A percentile compares a stretch with the other conserved stretches of the same genome.
phyloP scores from a whole-genome alignment of 2,888 invertebrate genomes.

The Lingula anatina region DNA sequence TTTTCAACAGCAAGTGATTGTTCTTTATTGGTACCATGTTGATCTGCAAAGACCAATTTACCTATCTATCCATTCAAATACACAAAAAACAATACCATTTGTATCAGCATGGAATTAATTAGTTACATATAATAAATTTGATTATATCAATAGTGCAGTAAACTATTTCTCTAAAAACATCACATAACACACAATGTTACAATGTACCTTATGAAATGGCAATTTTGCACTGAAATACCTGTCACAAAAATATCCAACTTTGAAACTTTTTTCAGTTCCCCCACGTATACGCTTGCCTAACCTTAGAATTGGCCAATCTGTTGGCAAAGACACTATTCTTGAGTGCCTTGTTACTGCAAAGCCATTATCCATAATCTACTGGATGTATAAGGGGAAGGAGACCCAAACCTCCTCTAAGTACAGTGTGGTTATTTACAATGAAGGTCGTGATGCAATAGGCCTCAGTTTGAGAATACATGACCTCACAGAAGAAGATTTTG shows the following conservation, averaged over 20 bases:
- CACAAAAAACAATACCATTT: too few species aligned
- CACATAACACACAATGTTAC: too few species aligned
- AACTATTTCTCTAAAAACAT: neutral
- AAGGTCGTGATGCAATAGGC: slow-evolving; percentile 30
- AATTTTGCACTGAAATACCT: too few species aligned
- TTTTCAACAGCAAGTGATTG: too few species aligned
- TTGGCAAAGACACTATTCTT: slow-evolving; percentile 41
- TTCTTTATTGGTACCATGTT: too few species aligned
- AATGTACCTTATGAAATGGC: too few species aligned
- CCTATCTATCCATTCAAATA: too few species aligned
- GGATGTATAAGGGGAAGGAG: slow-evolving; percentile 29
- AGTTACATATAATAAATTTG: too few species aligned
- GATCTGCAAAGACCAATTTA: too few species aligned
- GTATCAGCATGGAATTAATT: too few species aligned
- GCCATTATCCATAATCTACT: slow-evolving; percentile 36
- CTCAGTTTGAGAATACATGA: slow-evolving; percentile 29
- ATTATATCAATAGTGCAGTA: too few species aligned
- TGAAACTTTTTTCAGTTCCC: slow-evolving; percentile 22
- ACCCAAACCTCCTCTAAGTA: slow-evolving; percentile 29
- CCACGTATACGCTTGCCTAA: slow-evolving; percentile 40
- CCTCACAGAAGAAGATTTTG: slow-evolving; percentile 27
- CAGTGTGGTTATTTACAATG: slow-evolving; percentile 33
- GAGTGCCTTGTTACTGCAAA: slow-evolving; percentile 44
- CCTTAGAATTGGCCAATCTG: slow-evolving; percentile 32
- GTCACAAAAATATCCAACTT: too few species aligned